A percentile compares a stretch with the other conserved stretches of the same genome.
Conservation (phyloP, 2,888 invertebrate genomes). For the Gymnoscelis rufifasciata region DNA sequence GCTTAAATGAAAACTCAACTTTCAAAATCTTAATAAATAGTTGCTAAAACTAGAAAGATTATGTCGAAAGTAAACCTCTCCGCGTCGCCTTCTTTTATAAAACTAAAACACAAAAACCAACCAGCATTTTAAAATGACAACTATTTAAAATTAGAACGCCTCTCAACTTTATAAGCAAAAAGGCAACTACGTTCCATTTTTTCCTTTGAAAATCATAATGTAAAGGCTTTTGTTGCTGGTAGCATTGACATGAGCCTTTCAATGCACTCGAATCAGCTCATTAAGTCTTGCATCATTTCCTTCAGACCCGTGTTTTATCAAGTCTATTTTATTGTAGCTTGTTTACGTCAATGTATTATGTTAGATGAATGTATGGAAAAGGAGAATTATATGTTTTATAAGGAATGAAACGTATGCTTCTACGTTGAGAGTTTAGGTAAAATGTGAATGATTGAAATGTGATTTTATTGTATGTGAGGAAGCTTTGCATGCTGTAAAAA, state of each 20-base stretch:
- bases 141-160: slow-evolving; percentile 27
- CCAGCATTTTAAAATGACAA: slow-evolving; percentile 17
- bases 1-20: too few relatives aligned
- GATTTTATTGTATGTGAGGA: too few relatives aligned
- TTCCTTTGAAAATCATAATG: slow-evolving; percentile 51
- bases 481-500: too few relatives aligned
- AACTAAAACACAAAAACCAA: neutral
- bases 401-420: too few relatives aligned
- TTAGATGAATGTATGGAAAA: slow-evolving; percentile 17
- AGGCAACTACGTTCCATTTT: slow-evolving; percentile 38
- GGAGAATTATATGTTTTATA: too few relatives aligned
- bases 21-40: too few relatives aligned
- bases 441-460: too few relatives aligned
- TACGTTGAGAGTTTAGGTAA: too few relatives aligned
- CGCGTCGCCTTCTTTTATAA: too few relatives aligned
- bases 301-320: slow-evolving; percentile 50
- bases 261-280: slow-evolving; percentile 57
- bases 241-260: slow-evolving; percentile 40
- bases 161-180: slow-evolving; percentile 24
- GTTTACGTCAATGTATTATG: slow-evolving; percentile 34
- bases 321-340: slow-evolving; percentile 36
- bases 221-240: slow-evolving; percentile 42
- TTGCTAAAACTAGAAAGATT: too few relatives aligned
- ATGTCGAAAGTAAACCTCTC: too few relatives aligned
- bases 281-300: slow-evolving; percentile 61